Percentiles rank a stretch among this genome's conserved stretches.
Evolutionary conservation across 2,888 invertebrate genomes (phyloP).

Genomic region (Acanthoscelides obtectus): DNA sequence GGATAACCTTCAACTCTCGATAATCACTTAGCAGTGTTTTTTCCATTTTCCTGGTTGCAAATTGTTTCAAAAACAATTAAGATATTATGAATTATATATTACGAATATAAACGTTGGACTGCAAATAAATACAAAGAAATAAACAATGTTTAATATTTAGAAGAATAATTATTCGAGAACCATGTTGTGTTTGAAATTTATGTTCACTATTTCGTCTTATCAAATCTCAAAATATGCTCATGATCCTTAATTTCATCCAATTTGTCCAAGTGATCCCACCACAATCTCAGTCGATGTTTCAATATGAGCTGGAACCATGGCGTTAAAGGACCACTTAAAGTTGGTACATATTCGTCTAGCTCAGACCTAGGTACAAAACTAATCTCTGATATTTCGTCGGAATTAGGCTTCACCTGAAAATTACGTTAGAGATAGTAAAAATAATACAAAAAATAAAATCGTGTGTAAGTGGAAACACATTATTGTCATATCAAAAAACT

Average conservation of each 20-base stretch:
- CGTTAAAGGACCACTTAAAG: slow-evolving; percentile 68
- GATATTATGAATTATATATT: no score
- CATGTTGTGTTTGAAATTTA: no score
- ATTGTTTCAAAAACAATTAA: no score
- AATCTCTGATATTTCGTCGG: slow-evolving; percentile 84
- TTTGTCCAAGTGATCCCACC: slow-evolving; percentile 89
- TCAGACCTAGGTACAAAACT: slow-evolving; percentile 66
- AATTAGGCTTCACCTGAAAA: slow-evolving; percentile 64
- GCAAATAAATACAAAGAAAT: background rate
- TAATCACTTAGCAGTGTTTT: no score
- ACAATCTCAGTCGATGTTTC: slow-evolving; percentile 71
- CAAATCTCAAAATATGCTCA: slow-evolving; percentile 57
- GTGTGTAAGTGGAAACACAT: no score
- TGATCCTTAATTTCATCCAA: slow-evolving; percentile 70
- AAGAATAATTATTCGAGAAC: background rate
- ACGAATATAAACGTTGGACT: background rate
- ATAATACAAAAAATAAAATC: no score
- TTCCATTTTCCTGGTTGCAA: no score
- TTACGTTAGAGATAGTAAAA: background rate
- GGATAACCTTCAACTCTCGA: no score
- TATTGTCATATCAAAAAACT: no score
- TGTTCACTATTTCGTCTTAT: background rate
- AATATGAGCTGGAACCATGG: slow-evolving; percentile 93
- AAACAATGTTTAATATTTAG: background rate
- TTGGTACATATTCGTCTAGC: slow-evolving; percentile 59